Percentiles rank a stretch among this genome's conserved stretches.
phyloP scores from a whole-genome alignment of 2,888 invertebrate species.

The Lissonota sp. region DNA sequence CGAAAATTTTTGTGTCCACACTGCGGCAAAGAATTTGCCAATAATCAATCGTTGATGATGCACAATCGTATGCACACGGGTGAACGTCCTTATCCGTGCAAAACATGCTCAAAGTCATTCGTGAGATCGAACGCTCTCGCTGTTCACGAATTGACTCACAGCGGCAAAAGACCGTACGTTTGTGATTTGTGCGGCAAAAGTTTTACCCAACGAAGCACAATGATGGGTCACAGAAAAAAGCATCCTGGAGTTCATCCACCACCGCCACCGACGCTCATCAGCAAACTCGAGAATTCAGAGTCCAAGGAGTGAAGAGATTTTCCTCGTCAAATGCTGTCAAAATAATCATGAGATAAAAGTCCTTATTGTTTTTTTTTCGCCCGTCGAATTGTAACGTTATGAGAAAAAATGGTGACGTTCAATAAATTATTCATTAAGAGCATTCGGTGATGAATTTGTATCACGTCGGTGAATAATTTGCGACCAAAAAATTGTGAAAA shows the following conservation, averaged over 20 bases:
- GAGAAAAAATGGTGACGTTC: too few species aligned
- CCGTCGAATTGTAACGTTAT: too few species aligned
- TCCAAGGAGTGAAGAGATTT: too few species aligned
- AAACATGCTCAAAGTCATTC: conserved; percentile 79
- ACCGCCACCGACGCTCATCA: conserved; percentile 46
- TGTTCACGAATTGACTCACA: conserved; percentile 72
- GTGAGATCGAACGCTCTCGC: conserved; percentile 77
- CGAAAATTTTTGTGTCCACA: conserved; percentile 48
- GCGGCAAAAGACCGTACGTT: conserved; percentile 79
- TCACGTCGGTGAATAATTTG: too few species aligned
- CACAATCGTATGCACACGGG: conserved; percentile 80
- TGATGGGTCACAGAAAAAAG: conserved; percentile 55
- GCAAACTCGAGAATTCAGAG: conserved; percentile 2
- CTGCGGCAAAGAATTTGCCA: conserved; percentile 55
- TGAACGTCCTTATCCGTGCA: conserved; percentile 79
- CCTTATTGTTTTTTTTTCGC: too few species aligned
- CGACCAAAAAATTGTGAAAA: too few species aligned
- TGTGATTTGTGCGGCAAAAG: conserved; percentile 80
- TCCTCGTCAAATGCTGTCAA: too few species aligned
- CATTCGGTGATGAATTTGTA: too few species aligned
- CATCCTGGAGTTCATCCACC: conserved; percentile 36
- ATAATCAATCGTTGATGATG: conserved; percentile 76
- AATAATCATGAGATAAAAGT: too few species aligned
- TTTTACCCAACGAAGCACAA: conserved; percentile 72
- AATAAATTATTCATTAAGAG: too few species aligned